These are phyloP conservation scores for Apantesis nais DNA, from an alignment of 2,888 invertebrate species.

Conservation along the genomic window DNA sequence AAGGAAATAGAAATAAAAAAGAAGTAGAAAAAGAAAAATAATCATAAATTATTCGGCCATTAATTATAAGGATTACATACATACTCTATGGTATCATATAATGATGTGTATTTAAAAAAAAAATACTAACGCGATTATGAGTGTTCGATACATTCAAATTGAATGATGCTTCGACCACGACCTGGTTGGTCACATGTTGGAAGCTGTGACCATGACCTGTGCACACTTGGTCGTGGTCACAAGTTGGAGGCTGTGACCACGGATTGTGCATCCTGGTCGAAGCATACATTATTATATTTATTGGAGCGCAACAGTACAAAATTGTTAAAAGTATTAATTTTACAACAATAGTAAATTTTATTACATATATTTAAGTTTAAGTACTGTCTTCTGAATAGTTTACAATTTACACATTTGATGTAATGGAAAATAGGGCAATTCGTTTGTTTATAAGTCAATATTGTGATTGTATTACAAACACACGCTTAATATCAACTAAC, in stretches of 20 bases:
- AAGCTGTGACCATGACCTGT: not conserved
- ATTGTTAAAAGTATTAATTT: not conserved
- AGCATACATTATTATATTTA: not conserved
- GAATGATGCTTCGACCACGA: not conserved
- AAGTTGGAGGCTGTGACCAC: not conserved
- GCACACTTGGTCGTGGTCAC: not conserved
- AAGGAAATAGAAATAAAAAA: not conserved
- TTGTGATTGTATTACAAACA: not conserved
- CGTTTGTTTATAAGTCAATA: not conserved
- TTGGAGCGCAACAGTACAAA: not conserved
- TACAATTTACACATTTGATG: not conserved
- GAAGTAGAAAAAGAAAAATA: not conserved
- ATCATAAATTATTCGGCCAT: not conserved
- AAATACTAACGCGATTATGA: not conserved
- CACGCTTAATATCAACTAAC: not conserved
- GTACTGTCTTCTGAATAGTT: not conserved
- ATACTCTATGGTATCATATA: not conserved
- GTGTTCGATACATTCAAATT: not conserved
- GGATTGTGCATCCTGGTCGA: not conserved
- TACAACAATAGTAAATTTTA: not conserved
- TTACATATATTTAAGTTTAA: no score
- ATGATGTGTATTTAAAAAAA: not conserved
- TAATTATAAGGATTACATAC: not conserved
- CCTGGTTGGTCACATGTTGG: not conserved
- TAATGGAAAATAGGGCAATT: not conserved